phyloP scores from a whole-genome alignment of 2,888 invertebrate genomes.

The Artemia sinica region DNA sequence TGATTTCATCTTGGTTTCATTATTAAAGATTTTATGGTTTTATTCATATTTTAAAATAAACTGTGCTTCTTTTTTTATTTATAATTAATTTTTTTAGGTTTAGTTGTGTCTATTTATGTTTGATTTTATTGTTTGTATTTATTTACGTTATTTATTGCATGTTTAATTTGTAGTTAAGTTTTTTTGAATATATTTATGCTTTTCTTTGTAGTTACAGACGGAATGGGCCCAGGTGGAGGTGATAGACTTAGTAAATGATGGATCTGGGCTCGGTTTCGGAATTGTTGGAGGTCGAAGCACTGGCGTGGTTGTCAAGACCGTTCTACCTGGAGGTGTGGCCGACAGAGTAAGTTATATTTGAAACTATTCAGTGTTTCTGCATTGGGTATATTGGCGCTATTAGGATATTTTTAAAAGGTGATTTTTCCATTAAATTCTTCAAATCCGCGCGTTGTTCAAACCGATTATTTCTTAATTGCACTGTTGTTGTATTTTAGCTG shows the following conservation, averaged over 20 bases:
- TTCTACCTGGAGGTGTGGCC: slow-evolving; percentile 89
- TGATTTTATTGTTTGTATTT: too few relatives aligned
- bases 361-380: not conserved
- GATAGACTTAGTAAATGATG: slow-evolving; percentile 91
- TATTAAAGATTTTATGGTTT: too few relatives aligned
- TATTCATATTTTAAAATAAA: too few relatives aligned
- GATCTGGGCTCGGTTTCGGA: slow-evolving; percentile 92
- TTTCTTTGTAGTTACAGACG: slow-evolving; percentile 60
- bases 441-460: too few relatives aligned
- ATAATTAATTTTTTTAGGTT: too few relatives aligned
- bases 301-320: slow-evolving; percentile 98
- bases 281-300: slow-evolving; percentile 93
- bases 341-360: slow-evolving; percentile 52
- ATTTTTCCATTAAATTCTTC: not conserved
- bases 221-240: slow-evolving; percentile 99
- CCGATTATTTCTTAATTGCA: too few relatives aligned
- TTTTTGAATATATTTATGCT: slow-evolving; percentile 24
- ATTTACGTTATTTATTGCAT: too few relatives aligned
- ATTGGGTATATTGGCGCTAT: not conserved
- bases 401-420: not conserved
- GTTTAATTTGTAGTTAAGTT: too few relatives aligned
- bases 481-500: too few relatives aligned
- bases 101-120: too few relatives aligned
- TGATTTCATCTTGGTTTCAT: too few relatives aligned
- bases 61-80: too few relatives aligned